Conservation (phyloP, 37 sponge, comb jelly and placozoan genomes). For the Eunapius fragilis region DNA sequence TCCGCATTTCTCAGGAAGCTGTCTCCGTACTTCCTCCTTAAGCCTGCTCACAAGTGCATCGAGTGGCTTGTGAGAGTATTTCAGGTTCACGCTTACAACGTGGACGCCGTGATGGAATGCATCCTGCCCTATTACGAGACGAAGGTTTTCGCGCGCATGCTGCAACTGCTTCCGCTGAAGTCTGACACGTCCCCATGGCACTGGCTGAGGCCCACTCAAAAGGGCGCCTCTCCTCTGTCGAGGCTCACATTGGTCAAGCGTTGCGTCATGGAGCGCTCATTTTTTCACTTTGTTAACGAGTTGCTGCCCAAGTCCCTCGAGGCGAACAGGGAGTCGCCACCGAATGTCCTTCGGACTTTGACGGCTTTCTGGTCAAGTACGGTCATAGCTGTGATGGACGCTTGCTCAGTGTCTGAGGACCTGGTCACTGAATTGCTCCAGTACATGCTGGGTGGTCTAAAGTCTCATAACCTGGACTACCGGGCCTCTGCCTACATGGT, state of each 20-base stretch:
- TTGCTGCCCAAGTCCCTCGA: conserved; percentile 54
- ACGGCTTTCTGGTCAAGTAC: conserved; percentile 62
- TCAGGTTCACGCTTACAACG: conserved; percentile 75
- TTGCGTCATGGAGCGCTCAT: conserved; percentile 64
- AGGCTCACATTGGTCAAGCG: conserved; percentile 72
- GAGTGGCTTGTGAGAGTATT: conserved; percentile 93
- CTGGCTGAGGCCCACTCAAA: conserved; percentile 80
- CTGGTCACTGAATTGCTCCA: conserved; percentile 58
- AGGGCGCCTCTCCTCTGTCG: conserved; percentile 74
- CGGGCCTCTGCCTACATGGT: conserved; percentile 64
- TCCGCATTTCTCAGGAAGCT: conserved; percentile 65
- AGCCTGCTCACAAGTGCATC: conserved; percentile 86
- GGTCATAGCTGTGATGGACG: conserved; percentile 53
- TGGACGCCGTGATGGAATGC: conserved; percentile 82
- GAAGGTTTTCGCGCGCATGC: conserved; percentile 81
- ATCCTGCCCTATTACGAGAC: conserved; percentile 94
- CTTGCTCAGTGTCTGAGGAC: conserved; percentile 46
- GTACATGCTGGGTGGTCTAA: conserved; percentile 71
- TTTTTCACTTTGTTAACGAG: conserved; percentile 79
- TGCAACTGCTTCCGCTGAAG: conserved; percentile 82
- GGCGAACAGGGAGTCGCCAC: neutral
- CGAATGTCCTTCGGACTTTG: neutral
- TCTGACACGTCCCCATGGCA: conserved; percentile 74
- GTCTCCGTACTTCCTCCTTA: conserved; percentile 86
- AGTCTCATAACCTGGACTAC: conserved; percentile 59